Evolutionary conservation across 2,888 invertebrate genomes (phyloP).

Genomic region (Mechanitis mazaeus): DNA sequence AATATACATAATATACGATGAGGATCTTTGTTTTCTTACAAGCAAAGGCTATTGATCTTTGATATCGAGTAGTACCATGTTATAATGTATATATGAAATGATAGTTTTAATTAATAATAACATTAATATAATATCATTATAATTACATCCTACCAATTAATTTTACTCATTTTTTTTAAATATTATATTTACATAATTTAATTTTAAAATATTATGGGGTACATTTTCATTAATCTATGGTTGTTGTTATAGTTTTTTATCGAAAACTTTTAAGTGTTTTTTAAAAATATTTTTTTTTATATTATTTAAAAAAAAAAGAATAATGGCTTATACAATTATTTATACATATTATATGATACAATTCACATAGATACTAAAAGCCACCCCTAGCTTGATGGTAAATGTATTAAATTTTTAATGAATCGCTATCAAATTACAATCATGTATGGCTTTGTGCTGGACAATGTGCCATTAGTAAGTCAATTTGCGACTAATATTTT

Average conservation of each 20-base stretch:
- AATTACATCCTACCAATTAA: too few species aligned
- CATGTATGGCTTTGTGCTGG: slow-evolving; percentile 18
- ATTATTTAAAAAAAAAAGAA: too few species aligned
- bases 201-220: background rate
- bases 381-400: background rate
- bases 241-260: too few species aligned
- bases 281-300: too few species aligned
- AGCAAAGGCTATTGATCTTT: slow-evolving; percentile 19
- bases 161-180: too few species aligned
- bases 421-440: slow-evolving; percentile 7
- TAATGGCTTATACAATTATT: too few species aligned
- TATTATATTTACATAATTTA: too few species aligned
- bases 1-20: slow-evolving; percentile 13
- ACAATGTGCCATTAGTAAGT: slow-evolving; percentile 36
- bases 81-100: background rate
- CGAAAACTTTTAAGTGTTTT: too few species aligned
- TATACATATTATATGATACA: background rate
- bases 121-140: too few species aligned
- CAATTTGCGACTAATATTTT: slow-evolving; percentile 52
- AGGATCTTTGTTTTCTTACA: slow-evolving; percentile 16
- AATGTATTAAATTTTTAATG: background rate
- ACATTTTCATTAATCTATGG: background rate
- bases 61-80: slow-evolving; percentile 15
- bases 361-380: background rate
- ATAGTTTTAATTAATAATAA: too few species aligned